Conservation (phyloP, 2,888 invertebrate genomes). For the Abrostola triplasia region DNA sequence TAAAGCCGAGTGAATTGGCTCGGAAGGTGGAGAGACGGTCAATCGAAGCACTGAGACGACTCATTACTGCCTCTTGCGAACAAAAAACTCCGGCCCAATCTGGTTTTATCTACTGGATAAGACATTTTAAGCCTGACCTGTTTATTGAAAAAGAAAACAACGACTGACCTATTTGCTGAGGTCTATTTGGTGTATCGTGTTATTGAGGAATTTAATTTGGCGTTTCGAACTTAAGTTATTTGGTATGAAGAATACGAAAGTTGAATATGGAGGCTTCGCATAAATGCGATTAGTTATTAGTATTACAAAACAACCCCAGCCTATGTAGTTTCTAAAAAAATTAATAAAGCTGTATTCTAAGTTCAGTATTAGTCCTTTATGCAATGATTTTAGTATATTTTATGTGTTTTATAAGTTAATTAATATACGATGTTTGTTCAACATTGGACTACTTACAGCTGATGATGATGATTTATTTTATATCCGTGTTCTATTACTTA, state of each 20-base stretch:
- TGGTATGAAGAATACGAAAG: neutral
- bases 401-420: no score
- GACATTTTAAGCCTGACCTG: constrained; percentile 52
- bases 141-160: constrained; percentile 50
- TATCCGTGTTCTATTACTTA: no score
- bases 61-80: constrained; percentile 76
- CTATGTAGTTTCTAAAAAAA: no score
- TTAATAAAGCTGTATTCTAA: no score
- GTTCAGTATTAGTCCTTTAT: no score
- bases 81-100: constrained; percentile 59
- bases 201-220: constrained; percentile 19
- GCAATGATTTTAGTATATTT: no score
- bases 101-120: constrained; percentile 55
- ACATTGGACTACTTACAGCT: no score
- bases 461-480: no score
- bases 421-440: no score
- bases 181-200: constrained; percentile 29
- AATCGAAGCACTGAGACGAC: constrained; percentile 82
- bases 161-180: constrained; percentile 38
- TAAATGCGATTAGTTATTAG: neutral
- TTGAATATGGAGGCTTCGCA: neutral
- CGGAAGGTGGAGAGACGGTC: constrained; percentile 77
- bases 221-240: constrained; percentile 19
- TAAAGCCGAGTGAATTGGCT: constrained; percentile 79
- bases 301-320: no score